phyloP scores from a whole-genome alignment of 2,113 vertebrate genomes.

The Hipposideros armiger region DNA sequence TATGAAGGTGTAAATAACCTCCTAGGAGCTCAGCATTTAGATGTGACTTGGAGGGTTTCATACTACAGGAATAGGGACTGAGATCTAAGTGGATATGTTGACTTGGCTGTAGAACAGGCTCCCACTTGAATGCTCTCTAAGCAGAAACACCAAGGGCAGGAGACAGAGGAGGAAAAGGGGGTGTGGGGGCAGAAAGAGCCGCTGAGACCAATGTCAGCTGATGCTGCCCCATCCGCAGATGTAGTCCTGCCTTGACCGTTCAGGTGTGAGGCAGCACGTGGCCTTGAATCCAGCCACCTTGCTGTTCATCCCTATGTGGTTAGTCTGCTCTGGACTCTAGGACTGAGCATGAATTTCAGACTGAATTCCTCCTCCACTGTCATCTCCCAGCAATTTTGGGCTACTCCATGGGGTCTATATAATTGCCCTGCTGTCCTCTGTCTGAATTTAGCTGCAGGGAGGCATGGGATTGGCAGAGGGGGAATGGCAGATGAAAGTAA shows the following conservation, averaged over 20 bases:
- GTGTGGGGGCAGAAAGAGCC: neutral
- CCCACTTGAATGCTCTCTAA: neutral
- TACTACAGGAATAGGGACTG: neutral
- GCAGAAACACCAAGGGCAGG: neutral
- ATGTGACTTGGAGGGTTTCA: neutral
- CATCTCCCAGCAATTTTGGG: neutral
- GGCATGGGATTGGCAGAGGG: neutral
- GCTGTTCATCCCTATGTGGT: neutral
- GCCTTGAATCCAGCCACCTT: neutral
- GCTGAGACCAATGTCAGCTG: neutral
- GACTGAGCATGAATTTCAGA: neutral
- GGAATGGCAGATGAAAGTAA: neutral
- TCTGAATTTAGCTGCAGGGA: neutral
- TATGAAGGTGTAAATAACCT: neutral
- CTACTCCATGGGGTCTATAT: neutral
- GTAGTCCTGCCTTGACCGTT: neutral
- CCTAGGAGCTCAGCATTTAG: neutral
- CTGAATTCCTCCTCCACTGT: no score
- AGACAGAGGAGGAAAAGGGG: neutral
- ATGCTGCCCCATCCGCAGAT: neutral
- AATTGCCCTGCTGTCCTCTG: neutral
- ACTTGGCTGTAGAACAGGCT: no score
- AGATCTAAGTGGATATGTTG: neutral
- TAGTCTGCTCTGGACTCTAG: neutral
- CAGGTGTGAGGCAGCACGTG: rapidly evolving